Conservation (phyloP, 2,888 invertebrate species). For the Cheilosia pagana region DNA sequence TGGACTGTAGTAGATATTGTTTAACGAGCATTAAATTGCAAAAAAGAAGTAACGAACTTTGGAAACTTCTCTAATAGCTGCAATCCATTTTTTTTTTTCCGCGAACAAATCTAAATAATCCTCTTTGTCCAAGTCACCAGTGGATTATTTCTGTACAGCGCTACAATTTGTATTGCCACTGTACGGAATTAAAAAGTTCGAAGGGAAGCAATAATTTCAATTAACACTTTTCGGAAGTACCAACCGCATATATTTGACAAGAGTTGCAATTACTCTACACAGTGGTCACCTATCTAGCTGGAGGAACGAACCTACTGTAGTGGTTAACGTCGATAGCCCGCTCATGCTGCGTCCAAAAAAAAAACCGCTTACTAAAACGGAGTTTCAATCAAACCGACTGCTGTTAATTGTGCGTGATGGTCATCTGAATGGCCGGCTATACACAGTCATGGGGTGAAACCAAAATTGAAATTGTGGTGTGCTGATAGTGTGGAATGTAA, state of each 20-base stretch:
- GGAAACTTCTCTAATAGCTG: conserved; percentile 4
- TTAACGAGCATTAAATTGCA: conserved; percentile 49
- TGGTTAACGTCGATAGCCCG: not conserved
- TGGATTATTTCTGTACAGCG: not conserved
- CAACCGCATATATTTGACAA: not conserved
- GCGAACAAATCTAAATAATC: not conserved
- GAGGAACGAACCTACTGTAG: not conserved
- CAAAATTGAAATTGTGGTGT: conserved; percentile 57
- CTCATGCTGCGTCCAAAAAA: not conserved
- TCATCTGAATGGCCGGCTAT: conserved; percentile 21
- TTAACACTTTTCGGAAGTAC: not conserved
- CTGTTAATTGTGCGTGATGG: conserved; percentile 54
- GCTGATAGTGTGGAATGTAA: conserved; percentile 18
- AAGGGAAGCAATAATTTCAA: conserved; percentile 11
- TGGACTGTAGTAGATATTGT: conserved; percentile 36
- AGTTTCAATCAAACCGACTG: conserved; percentile 42
- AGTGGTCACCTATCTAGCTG: not conserved
- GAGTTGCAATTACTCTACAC: conserved; percentile 14
- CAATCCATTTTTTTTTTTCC: not conserved
- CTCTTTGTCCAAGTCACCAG: not conserved
- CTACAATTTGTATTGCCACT: not conserved
- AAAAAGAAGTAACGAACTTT: not conserved
- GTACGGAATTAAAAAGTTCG: too few species aligned
- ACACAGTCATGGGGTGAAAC: conserved; percentile 27
- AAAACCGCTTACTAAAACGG: conserved; percentile 2